These are phyloP conservation scores for Cavia porcellus DNA, from an alignment of 2,113 vertebrate genomes.

Conservation along the genomic window DNA sequence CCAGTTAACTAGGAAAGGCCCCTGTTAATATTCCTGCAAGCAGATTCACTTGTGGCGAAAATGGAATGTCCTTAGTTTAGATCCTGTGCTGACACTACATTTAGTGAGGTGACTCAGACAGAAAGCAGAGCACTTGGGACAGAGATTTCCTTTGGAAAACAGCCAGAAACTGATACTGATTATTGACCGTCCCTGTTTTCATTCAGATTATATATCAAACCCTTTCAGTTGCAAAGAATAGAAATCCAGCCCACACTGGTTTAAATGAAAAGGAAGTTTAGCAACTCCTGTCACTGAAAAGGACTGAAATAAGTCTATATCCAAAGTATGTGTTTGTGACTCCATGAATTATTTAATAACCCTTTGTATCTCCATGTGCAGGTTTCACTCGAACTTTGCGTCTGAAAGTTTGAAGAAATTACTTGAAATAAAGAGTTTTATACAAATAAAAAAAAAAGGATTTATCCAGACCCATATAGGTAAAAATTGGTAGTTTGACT, in stretches of 20 bases:
- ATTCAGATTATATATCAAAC: background rate
- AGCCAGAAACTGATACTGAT: background rate
- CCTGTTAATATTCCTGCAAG: background rate
- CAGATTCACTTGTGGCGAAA: background rate
- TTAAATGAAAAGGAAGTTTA: conserved; percentile 18
- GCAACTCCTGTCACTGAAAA: background rate
- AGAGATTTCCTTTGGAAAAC: conserved; percentile 10
- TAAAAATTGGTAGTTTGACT: background rate
- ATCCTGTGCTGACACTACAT: background rate
- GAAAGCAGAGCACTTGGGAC: background rate
- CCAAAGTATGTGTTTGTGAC: conserved; percentile 41
- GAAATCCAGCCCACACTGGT: background rate
- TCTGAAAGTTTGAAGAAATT: conserved; percentile 83
- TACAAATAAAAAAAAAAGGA: conserved; percentile 46
- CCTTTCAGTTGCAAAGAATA: background rate
- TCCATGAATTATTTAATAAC: conserved; percentile 55
- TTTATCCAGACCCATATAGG: background rate
- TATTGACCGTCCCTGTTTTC: background rate
- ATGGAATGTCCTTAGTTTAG: background rate
- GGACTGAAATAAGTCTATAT: background rate
- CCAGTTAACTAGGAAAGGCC: background rate
- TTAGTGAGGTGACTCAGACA: background rate
- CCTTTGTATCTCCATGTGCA: conserved; percentile 55
- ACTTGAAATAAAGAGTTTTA: conserved; percentile 81
- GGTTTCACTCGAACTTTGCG: conserved; percentile 74